Evolutionary conservation across 2,888 invertebrate genomes (phyloP), one percentile per base, ranked within the genome.

Genomic region (Drosophila limbata): DNA sequence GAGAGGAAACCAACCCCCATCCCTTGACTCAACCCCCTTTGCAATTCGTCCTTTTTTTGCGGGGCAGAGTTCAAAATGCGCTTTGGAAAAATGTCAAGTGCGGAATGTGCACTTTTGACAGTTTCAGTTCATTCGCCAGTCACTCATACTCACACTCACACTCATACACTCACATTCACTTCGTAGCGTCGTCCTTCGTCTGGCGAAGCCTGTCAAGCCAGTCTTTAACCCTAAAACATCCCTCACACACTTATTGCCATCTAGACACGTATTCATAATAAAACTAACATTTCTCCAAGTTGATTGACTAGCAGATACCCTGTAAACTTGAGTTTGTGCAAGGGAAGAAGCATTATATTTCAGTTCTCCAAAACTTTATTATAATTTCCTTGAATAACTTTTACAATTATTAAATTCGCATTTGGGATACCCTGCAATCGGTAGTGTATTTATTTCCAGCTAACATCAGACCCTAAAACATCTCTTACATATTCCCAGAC

Each of bases 101-200:
- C 80, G 88, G 84, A 87, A 90, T 90, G 89, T 90, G 90, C 89
- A 90, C 89, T 89, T 90, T 90, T 90, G 90, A 89, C 90, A 90
- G 89, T 89, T 90, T 89, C 85, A 85, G 84, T 81, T 87, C 86
- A 84, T 84, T 81, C 82, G 79, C 53, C 73, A 81, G 77, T 74
- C 55, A 13, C 17, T 40, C 17, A 4, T n/a, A 15, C 40, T 28
- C 45, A n/a, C 17, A 15, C 42, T 44, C 33, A 40, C 21, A 31
- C 39, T 10, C 51, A 11, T 17, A 48, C 51, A 44, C 15, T 17
- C 47, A 57, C 13, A 25, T 11, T 35, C 15, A 44, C 45, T 11
- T 37, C 51, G 37, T 50, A 37, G 25, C 51, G 37, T 50, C 48
- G 25, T 52, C 37, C 48, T 51, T 40, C 55, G 42, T 19, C 66